Percentiles rank a stretch among this genome's conserved stretches.
Conservation (phyloP, 2,113 vertebrate species). For the Mixornis gularis region DNA sequence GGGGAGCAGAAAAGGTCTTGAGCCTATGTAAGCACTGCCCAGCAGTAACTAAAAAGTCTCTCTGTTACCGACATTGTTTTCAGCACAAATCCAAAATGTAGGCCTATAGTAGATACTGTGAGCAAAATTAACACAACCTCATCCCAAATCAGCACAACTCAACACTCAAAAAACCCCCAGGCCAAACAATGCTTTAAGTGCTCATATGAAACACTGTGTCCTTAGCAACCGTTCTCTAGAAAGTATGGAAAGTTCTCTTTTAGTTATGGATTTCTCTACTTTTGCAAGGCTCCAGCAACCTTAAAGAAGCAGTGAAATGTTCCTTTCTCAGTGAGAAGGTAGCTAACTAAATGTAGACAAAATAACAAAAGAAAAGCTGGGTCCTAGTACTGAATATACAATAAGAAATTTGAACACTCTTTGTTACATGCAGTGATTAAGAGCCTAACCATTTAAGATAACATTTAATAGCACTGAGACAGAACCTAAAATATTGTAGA, state of each 20-base stretch:
- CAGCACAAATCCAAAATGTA: background rate
- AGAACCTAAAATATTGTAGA: background rate
- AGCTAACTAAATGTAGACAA: background rate
- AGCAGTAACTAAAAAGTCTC: background rate
- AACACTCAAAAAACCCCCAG: rapidly evolving
- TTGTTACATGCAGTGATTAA: background rate
- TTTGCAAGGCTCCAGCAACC: background rate
- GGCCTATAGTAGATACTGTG: too few species aligned
- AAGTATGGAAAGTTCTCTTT: background rate
- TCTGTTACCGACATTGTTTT: rapidly evolving
- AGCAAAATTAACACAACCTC: background rate
- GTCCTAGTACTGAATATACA: background rate
- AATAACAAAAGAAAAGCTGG: background rate
- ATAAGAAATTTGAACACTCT: background rate
- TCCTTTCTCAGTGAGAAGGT: background rate
- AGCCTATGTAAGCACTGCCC: background rate
- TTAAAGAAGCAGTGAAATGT: background rate
- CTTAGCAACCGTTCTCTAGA: background rate
- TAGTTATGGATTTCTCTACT: background rate
- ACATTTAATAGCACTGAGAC: background rate
- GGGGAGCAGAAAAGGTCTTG: background rate
- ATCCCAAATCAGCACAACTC: background rate
- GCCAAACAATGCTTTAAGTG: background rate
- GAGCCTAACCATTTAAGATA: background rate
- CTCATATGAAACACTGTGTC: background rate